These are phyloP conservation scores for Melanostigma gelatinosum DNA, from an alignment of 2,113 vertebrate genomes.

Conservation along the genomic window DNA sequence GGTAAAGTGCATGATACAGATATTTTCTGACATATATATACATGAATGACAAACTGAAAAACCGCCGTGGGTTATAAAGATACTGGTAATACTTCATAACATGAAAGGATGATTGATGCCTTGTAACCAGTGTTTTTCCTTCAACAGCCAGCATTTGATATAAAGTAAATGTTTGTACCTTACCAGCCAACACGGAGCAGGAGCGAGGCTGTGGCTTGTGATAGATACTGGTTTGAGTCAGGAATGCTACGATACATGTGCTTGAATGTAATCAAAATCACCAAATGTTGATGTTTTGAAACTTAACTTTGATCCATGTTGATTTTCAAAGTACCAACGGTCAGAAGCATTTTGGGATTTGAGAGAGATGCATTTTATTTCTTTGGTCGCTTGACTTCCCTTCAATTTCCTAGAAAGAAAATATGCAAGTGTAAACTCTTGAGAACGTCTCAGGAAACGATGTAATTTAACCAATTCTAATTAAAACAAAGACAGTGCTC, in stretches of 20 bases:
- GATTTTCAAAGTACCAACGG: not conserved
- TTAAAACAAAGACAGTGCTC: not conserved
- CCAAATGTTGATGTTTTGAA: not conserved
- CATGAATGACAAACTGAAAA: constrained; percentile 22
- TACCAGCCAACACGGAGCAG: not conserved
- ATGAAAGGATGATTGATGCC: not conserved
- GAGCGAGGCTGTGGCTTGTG: not conserved
- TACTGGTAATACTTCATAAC: constrained; percentile 7
- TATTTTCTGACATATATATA: constrained; percentile 25
- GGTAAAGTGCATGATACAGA: constrained; percentile 58
- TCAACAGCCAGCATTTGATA: not conserved
- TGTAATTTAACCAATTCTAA: not conserved
- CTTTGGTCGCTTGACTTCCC: not conserved
- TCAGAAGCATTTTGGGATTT: not conserved
- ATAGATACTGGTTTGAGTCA: not conserved
- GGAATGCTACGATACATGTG: not conserved
- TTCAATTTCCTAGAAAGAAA: not conserved
- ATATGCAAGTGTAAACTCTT: not conserved
- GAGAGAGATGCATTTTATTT: not conserved
- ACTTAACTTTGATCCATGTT: not conserved
- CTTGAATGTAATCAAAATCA: not conserved
- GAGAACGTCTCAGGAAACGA: not conserved
- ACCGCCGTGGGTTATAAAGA: constrained; percentile 12
- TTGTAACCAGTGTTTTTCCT: not conserved
- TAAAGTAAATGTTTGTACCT: constrained; percentile 8